A percentile compares a stretch with the other conserved stretches of the same genome.
phyloP scores from a whole-genome alignment of 2,888 invertebrate genomes.

The Chamaedrilus cognettii region DNA sequence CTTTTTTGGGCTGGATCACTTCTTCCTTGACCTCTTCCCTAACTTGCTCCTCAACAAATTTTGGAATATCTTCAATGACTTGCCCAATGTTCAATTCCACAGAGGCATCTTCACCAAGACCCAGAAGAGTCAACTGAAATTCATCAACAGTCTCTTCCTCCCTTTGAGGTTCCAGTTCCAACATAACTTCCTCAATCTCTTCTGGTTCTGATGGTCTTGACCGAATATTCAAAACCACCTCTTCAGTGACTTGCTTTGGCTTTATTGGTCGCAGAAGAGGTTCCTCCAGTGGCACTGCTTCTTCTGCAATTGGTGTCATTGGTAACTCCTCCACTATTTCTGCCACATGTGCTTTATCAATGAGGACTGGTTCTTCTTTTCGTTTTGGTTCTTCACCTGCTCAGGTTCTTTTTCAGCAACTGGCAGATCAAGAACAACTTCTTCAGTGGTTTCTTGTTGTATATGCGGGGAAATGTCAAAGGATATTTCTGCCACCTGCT shows the following conservation, averaged over 20 bases:
- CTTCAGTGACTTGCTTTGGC: background rate
- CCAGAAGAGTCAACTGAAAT: background rate
- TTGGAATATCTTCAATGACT: background rate
- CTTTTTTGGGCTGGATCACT: no score
- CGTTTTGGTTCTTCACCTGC: background rate
- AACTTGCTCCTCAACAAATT: no score
- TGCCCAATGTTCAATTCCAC: background rate
- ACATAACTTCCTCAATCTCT: no score
- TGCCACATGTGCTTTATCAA: background rate
- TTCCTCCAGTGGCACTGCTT: background rate
- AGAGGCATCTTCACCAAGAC: background rate
- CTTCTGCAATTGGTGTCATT: background rate
- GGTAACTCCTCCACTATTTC: background rate
- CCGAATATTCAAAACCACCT: no score
- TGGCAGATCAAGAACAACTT: background rate
- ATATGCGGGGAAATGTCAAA: background rate
- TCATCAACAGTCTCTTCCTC: background rate
- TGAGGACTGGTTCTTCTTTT: no score
- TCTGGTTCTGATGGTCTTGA: no score
- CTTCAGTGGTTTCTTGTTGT: slow-evolving; percentile 3
- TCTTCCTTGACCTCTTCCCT: no score
- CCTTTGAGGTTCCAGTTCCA: no score
- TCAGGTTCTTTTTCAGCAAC: background rate
- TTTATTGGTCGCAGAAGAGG: background rate
- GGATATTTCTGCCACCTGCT: slow-evolving; percentile 1